Evolutionary conservation across 2,888 invertebrate genomes (phyloP).

Genomic region (Drosophila anceps): DNA sequence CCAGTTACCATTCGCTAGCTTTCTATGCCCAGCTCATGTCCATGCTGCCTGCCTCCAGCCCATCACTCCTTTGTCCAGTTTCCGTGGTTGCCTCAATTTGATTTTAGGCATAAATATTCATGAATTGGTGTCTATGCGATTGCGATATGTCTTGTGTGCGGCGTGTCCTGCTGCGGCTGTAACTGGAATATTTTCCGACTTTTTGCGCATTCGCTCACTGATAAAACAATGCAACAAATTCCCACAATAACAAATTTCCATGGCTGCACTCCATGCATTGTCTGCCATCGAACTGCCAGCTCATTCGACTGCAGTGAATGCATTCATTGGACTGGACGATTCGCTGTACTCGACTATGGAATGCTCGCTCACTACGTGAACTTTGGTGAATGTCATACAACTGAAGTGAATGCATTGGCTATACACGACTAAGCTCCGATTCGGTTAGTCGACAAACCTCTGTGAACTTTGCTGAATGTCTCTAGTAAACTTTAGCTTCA

Average conservation of each 20-base stretch:
- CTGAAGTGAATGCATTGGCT: too few relatives aligned
- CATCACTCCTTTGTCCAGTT: slow-evolving; percentile 6
- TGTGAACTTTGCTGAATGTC: not conserved
- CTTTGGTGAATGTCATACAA: not conserved
- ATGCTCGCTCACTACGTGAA: slow-evolving; percentile 1
- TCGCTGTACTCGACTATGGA: not conserved
- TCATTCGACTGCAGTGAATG: not conserved
- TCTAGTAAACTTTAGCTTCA: not conserved
- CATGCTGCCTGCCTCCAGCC: not conserved
- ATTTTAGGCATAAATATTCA: slow-evolving; percentile 64
- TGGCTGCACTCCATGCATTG: slow-evolving; percentile 36
- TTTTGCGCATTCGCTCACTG: slow-evolving; percentile 19
- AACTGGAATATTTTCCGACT: slow-evolving; percentile 24
- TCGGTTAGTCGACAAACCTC: too few relatives aligned
- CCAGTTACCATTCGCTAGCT: not conserved
- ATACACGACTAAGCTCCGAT: too few relatives aligned
- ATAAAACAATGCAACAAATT: slow-evolving; percentile 50
- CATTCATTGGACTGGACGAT: not conserved
- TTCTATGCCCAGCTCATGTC: not conserved
- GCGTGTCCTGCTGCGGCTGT: slow-evolving; percentile 4
- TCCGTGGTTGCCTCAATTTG: slow-evolving; percentile 51
- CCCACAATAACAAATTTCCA: slow-evolving; percentile 41
- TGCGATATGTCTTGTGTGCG: slow-evolving; percentile 35
- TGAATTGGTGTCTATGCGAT: slow-evolving; percentile 50
- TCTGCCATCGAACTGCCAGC: slow-evolving; percentile 16